phyloP scores from a whole-genome alignment of 2,113 vertebrate genomes.

The Dryoscopus gambensis region DNA sequence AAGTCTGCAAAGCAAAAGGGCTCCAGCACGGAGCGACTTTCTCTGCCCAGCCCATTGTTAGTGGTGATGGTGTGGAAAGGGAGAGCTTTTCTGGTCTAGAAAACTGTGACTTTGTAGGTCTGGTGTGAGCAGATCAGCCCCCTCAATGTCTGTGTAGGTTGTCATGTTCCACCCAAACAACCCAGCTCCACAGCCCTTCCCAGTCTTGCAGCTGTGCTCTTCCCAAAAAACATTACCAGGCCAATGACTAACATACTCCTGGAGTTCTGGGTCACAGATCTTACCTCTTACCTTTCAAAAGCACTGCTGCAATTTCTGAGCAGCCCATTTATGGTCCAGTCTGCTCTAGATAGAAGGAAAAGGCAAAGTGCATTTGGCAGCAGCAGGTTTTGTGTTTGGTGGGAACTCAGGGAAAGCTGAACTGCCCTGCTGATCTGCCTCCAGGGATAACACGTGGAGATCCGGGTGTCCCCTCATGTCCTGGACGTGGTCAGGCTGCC shows the following conservation, averaged over 20 bases:
- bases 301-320: background rate
- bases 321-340: background rate
- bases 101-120: background rate
- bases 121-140: background rate
- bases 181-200: background rate
- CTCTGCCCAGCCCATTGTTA: conserved; percentile 71
- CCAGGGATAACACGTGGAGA: background rate
- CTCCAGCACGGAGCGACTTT: background rate
- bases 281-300: background rate
- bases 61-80: background rate
- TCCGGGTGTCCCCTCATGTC: background rate
- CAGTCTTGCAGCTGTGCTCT: background rate
- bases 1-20: conserved; percentile 5
- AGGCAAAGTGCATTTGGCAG: background rate
- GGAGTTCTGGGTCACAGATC: background rate
- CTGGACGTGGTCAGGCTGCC: background rate
- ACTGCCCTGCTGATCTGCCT: background rate
- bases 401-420: background rate
- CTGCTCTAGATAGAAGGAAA: background rate
- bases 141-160: background rate
- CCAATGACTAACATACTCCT: background rate
- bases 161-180: background rate
- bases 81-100: background rate
- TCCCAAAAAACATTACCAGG: background rate
- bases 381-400: background rate